Evolutionary conservation across 2,797 vertebrate genomes (phyloP).

Genomic region (Sebastes itinus): DNA sequence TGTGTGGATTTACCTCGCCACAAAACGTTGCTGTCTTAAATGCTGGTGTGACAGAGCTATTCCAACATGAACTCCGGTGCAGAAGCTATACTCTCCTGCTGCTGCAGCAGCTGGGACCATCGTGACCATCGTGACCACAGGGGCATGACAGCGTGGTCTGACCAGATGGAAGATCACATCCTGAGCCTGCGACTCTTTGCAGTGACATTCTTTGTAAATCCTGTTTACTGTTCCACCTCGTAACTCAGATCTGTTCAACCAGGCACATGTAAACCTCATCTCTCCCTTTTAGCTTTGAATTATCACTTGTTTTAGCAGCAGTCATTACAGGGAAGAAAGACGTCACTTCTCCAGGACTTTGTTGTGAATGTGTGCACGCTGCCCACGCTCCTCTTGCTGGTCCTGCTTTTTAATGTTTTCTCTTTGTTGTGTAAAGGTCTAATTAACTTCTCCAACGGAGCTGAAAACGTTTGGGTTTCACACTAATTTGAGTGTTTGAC

Average conservation of each 20-base stretch:
- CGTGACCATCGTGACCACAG: background rate
- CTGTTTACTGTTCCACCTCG: constrained; percentile 2
- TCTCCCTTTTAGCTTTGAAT: background rate
- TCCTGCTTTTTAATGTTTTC: background rate
- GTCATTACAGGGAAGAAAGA: background rate
- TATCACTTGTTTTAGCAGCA: background rate
- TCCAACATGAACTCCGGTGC: background rate
- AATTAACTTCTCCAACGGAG: background rate
- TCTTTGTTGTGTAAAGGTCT: background rate
- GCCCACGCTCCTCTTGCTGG: background rate
- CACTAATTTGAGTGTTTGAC: background rate
- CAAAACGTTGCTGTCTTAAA: background rate
- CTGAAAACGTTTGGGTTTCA: background rate
- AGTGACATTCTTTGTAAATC: background rate
- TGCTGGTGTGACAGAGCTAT: background rate
- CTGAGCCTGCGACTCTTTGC: background rate
- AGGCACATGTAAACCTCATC: background rate
- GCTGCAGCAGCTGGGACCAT: background rate
- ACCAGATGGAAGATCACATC: background rate
- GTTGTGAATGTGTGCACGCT: background rate
- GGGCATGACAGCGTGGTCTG: too few species aligned
- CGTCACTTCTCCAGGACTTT: background rate
- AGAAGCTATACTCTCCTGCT: background rate
- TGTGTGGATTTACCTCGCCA: background rate
- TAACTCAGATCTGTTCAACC: constrained; percentile 30